Evolutionary conservation across 2,797 vertebrate species (phyloP).

Genomic region (Gobio occitaniae): DNA sequence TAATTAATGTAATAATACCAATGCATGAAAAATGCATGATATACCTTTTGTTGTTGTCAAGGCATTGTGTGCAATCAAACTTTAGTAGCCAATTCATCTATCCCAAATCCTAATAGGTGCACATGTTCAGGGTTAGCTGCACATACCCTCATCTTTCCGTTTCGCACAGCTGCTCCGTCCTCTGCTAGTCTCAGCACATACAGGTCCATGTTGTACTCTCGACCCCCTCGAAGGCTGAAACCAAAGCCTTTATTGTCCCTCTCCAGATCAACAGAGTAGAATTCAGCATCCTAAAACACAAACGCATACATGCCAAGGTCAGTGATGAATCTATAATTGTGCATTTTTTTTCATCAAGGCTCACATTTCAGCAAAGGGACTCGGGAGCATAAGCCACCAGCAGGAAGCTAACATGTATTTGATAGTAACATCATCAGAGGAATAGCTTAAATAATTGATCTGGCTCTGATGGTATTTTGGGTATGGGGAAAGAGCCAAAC

Average conservation of each 20-base stretch:
- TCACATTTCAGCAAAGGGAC: slow-evolving; percentile 63
- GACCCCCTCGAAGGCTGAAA: slow-evolving; percentile 95
- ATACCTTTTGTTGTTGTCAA: too few species aligned
- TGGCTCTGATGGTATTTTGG: slow-evolving; percentile 52
- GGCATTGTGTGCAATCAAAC: too few species aligned
- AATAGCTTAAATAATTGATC: slow-evolving; percentile 77
- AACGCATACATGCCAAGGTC: slow-evolving; percentile 60
- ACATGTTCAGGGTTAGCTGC: background rate
- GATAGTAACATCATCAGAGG: slow-evolving; percentile 57
- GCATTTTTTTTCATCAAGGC: slow-evolving; percentile 40
- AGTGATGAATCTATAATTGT: slow-evolving; percentile 60
- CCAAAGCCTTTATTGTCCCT: slow-evolving; percentile 97
- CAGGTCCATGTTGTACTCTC: slow-evolving; percentile 99
- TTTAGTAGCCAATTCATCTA: too few species aligned
- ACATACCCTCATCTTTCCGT: slow-evolving; percentile 95
- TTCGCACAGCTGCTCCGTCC: slow-evolving; percentile 94
- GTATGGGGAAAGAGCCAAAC: slow-evolving; percentile 50
- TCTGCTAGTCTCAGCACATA: slow-evolving; percentile 96
- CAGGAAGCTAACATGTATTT: slow-evolving; percentile 69
- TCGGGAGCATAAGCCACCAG: slow-evolving; percentile 68
- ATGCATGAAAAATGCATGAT: too few species aligned
- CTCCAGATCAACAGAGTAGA: slow-evolving; percentile 96
- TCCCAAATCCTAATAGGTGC: too few species aligned
- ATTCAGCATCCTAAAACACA: slow-evolving; percentile 86
- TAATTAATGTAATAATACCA: too few species aligned